Evolutionary conservation across 2,113 vertebrate species (phyloP).

Genomic region (Fukomys damarensis): DNA sequence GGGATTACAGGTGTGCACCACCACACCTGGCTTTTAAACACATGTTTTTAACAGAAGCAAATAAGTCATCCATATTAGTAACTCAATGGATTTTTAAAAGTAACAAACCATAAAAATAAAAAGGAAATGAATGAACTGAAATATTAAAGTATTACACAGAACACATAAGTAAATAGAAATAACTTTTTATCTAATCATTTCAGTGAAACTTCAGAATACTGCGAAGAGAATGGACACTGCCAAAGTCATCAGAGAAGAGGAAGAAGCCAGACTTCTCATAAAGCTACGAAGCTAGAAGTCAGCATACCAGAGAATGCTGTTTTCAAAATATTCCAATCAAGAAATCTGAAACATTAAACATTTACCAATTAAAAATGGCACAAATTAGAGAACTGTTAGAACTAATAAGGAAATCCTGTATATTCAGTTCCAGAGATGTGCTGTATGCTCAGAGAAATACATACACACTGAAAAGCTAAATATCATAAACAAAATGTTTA

Average conservation of each 20-base stretch:
- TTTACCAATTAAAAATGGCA: not conserved
- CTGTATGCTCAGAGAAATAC: not conserved
- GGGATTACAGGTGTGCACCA: no score
- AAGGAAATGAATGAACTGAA: not conserved
- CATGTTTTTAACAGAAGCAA: conserved; percentile 23
- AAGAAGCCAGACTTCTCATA: not conserved
- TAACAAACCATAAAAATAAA: not conserved
- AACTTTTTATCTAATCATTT: not conserved
- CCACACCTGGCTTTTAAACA: no score
- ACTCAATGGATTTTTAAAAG: not conserved
- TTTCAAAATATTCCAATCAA: not conserved
- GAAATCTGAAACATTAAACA: conserved; percentile 13
- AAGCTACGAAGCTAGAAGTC: not conserved
- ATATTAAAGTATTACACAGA: not conserved
- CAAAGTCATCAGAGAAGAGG: not conserved
- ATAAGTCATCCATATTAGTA: not conserved
- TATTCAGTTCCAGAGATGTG: not conserved
- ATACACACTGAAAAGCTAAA: not conserved
- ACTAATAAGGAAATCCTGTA: not conserved
- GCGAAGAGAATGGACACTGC: not conserved
- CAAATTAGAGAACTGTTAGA: not conserved
- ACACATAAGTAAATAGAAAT: not conserved
- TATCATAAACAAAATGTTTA: not conserved
- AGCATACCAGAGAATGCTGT: not conserved
- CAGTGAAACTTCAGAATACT: not conserved